Conservation (phyloP, 2,888 invertebrate genomes). For the Netelia virgata region DNA sequence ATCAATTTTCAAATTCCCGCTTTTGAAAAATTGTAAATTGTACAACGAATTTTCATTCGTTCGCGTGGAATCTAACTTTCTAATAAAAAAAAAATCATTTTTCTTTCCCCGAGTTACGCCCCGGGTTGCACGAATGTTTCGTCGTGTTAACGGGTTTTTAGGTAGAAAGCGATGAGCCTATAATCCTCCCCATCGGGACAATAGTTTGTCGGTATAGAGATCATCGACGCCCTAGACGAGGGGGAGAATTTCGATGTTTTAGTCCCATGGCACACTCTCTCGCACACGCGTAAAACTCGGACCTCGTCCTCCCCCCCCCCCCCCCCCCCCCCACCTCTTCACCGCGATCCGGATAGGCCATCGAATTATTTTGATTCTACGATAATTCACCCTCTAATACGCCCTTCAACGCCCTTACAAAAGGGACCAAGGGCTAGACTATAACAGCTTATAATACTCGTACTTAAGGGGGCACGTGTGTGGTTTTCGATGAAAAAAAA, state of each 20-base stretch:
- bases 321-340: slow-evolving; percentile 69
- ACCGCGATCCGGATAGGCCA: slow-evolving; percentile 74
- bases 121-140: slow-evolving; percentile 23
- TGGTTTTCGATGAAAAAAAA: slow-evolving; percentile 43
- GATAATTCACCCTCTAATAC: slow-evolving; percentile 83
- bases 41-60: no score
- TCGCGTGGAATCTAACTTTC: no score
- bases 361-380: slow-evolving; percentile 84
- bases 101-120: neutral
- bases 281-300: neutral
- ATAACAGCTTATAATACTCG: slow-evolving; percentile 39
- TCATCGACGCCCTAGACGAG: slow-evolving; percentile 46
- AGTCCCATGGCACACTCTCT: slow-evolving; percentile 53
- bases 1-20: neutral
- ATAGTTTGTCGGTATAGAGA: slow-evolving; percentile 67
- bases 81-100: slow-evolving; percentile 4
- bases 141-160: slow-evolving; percentile 66
- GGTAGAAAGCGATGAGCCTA: slow-evolving; percentile 64
- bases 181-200: slow-evolving; percentile 64
- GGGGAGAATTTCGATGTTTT: slow-evolving; percentile 62
- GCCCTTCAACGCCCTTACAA: slow-evolving; percentile 72
- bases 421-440: slow-evolving; percentile 44
- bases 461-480: slow-evolving; percentile 45
- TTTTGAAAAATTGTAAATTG: neutral
- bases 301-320: neutral